A percentile compares a stretch with the other conserved stretches of the same genome.
These are phyloP conservation scores for Unio delphinus DNA, from an alignment of 2,888 invertebrate species.

Conservation along the genomic window DNA sequence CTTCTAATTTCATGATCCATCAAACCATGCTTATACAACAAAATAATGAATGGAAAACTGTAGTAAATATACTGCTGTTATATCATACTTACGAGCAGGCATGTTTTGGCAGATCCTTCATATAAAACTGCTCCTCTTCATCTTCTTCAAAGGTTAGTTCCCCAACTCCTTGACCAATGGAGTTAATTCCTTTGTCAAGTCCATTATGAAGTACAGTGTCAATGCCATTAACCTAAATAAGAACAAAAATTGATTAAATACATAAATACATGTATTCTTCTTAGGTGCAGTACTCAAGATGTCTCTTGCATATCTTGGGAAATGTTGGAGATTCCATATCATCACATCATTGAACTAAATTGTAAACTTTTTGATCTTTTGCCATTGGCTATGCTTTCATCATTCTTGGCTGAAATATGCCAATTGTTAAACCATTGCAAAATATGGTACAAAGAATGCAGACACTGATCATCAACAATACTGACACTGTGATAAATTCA, in stretches of 20 bases:
- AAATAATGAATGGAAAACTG: neutral
- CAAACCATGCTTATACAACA: neutral
- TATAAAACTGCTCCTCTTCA: conserved; percentile 91
- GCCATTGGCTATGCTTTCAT: too few species aligned
- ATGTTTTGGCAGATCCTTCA: conserved; percentile 90
- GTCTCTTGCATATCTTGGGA: too few species aligned
- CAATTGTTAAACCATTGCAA: too few species aligned
- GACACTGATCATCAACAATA: too few species aligned
- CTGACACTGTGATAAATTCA: too few species aligned
- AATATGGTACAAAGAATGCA: too few species aligned
- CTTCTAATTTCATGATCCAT: too few species aligned
- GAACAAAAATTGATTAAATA: conserved; percentile 6
- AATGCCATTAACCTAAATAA: conserved; percentile 79
- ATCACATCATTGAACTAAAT: too few species aligned
- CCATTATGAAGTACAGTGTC: conserved; percentile 72
- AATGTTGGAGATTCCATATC: too few species aligned
- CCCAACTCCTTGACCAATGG: conserved; percentile 70
- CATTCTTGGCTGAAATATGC: too few species aligned
- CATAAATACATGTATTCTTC: neutral
- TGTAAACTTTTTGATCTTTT: too few species aligned
- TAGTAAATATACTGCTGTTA: neutral
- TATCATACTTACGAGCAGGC: conserved; percentile 80
- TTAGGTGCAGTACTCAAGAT: too few species aligned
- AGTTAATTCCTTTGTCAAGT: conserved; percentile 79
- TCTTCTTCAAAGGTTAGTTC: conserved; percentile 95